Percentiles rank a stretch among this genome's conserved stretches.
Conservation (phyloP, 2,888 invertebrate genomes). For the Agrilus cyanescens region DNA sequence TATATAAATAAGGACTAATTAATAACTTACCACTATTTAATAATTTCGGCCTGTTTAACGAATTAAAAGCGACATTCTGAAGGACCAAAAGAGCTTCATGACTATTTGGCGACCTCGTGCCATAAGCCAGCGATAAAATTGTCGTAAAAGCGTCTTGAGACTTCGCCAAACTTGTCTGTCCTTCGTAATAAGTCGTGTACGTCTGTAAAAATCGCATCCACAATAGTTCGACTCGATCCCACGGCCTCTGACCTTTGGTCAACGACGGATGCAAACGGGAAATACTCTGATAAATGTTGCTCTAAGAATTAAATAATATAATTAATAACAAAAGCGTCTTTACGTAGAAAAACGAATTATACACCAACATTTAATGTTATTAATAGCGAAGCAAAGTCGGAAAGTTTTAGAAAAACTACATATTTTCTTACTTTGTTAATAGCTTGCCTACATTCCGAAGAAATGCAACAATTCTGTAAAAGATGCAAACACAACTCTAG, state of each 20-base stretch:
- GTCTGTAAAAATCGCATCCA: slow-evolving; percentile 42
- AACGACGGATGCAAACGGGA: slow-evolving; percentile 39
- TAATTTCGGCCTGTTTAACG: slow-evolving; percentile 40
- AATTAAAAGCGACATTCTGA: slow-evolving; percentile 44
- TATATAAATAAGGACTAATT: neutral
- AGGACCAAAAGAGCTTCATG: slow-evolving; percentile 37
- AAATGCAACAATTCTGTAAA: slow-evolving; percentile 40
- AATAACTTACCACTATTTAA: slow-evolving; percentile 36
- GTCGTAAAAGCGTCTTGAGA: slow-evolving; percentile 30
- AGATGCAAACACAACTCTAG: slow-evolving; percentile 39
- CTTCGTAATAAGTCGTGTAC: slow-evolving; percentile 42
- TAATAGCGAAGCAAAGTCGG: slow-evolving; percentile 3
- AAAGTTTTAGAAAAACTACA: neutral
- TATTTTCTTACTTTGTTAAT: slow-evolving; percentile 43
- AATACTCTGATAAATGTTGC: slow-evolving; percentile 37
- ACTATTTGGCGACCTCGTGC: slow-evolving; percentile 24
- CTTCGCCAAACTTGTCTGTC: slow-evolving; percentile 41
- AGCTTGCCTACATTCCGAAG: slow-evolving; percentile 49
- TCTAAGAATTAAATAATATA: slow-evolving; percentile 26
- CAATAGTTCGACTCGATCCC: slow-evolving; percentile 40
- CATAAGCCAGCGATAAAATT: slow-evolving; percentile 25
- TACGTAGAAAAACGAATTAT: neutral
- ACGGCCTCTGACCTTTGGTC: slow-evolving; percentile 41
- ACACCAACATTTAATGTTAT: slow-evolving; percentile 3
- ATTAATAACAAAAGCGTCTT: neutral